These are phyloP conservation scores for Cremastinae sp. DNA, from an alignment of 2,888 invertebrate genomes.

Conservation along the genomic window DNA sequence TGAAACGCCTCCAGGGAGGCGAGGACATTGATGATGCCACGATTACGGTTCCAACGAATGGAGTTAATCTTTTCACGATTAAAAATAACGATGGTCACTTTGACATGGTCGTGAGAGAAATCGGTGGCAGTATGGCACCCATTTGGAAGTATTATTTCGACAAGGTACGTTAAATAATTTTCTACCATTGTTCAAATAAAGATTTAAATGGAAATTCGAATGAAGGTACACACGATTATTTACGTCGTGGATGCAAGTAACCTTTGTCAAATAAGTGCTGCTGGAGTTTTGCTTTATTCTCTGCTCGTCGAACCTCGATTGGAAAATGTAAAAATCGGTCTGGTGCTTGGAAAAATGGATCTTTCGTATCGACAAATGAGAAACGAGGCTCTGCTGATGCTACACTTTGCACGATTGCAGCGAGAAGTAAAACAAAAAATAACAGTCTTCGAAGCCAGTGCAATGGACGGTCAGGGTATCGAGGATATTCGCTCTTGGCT, in stretches of 20 bases:
- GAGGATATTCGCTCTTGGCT: conserved; percentile 86
- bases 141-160: conserved; percentile 90
- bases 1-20: conserved; percentile 88
- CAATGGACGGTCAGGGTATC: conserved; percentile 87
- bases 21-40: conserved; percentile 88
- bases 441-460: conserved; percentile 87
- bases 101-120: conserved; percentile 85
- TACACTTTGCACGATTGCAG: conserved; percentile 87
- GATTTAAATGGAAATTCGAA: conserved; percentile 1
- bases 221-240: conserved; percentile 82
- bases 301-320: conserved; percentile 88
- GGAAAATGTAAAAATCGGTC: conserved; percentile 84
- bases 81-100: conserved; percentile 81
- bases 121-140: conserved; percentile 91
- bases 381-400: conserved; percentile 91
- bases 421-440: conserved; percentile 86
- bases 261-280: conserved; percentile 92
- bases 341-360: conserved; percentile 92
- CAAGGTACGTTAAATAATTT: conserved; percentile 74
- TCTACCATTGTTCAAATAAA: neutral
- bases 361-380: conserved; percentile 93
- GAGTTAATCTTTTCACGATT: conserved; percentile 88
- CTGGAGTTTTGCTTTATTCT: conserved; percentile 90
- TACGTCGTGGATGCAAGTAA: conserved; percentile 93
- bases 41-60: conserved; percentile 90